Evolutionary conservation across 2,888 invertebrate genomes (phyloP).

Genomic region (Eucera pruinosa): DNA sequence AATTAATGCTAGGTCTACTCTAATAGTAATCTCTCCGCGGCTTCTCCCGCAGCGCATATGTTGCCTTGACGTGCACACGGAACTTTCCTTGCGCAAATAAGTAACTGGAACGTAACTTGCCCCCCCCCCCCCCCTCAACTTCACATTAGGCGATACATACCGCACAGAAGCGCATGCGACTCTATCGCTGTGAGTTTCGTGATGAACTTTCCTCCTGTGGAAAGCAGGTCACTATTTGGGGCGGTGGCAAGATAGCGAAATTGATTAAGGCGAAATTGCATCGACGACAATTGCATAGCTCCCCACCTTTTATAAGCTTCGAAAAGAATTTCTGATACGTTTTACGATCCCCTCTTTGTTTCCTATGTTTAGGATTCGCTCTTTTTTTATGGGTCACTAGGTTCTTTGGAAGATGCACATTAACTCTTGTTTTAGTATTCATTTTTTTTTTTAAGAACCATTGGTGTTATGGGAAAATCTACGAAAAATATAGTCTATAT

Average conservation of each 20-base stretch:
- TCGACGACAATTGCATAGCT: not conserved
- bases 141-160: slow-evolving; percentile 12
- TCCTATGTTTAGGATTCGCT: not conserved
- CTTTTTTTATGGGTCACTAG: not conserved
- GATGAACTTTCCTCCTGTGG: slow-evolving; percentile 24
- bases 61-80: slow-evolving; percentile 36
- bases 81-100: slow-evolving; percentile 71
- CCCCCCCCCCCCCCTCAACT: too few relatives aligned
- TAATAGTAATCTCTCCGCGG: slow-evolving; percentile 66
- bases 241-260: slow-evolving; percentile 2
- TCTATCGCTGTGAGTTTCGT: slow-evolving; percentile 11
- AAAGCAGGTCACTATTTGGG: slow-evolving; percentile 37
- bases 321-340: not conserved
- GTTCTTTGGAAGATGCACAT: too few relatives aligned
- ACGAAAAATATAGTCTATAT: too few relatives aligned
- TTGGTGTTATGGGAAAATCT: too few relatives aligned
- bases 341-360: not conserved
- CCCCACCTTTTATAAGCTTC: not conserved
- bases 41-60: slow-evolving; percentile 53
- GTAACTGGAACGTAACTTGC: slow-evolving; percentile 52
- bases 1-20: slow-evolving; percentile 80
- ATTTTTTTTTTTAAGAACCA: too few relatives aligned
- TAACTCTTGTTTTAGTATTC: too few relatives aligned
- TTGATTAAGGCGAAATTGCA: slow-evolving; percentile 17
- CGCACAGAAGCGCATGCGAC: not conserved